These are phyloP conservation scores for Eubasilissa splendida DNA, from an alignment of 2,888 invertebrate species.

Conservation along the genomic window DNA sequence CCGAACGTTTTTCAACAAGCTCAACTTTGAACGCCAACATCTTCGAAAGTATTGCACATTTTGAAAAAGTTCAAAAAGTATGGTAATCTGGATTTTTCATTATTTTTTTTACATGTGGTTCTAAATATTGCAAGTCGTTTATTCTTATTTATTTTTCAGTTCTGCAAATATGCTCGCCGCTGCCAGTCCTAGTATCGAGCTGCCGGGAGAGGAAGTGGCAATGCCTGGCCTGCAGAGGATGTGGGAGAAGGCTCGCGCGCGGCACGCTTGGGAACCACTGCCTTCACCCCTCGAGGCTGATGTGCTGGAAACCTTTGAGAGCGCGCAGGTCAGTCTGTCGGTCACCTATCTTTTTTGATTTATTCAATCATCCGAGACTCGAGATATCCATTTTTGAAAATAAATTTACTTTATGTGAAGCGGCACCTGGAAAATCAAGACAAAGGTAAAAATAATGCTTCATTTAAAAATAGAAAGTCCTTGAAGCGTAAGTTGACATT, in stretches of 20 bases:
- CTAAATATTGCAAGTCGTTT: too few relatives aligned
- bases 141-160: slow-evolving; percentile 20
- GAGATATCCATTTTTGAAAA: too few relatives aligned
- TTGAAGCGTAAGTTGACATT: too few relatives aligned
- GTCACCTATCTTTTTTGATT: not conserved
- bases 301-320: slow-evolving; percentile 67
- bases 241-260: slow-evolving; percentile 71
- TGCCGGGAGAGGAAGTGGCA: slow-evolving; percentile 69
- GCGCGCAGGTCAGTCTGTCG: slow-evolving; percentile 65
- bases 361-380: too few relatives aligned
- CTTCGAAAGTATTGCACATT: too few relatives aligned
- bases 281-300: slow-evolving; percentile 64
- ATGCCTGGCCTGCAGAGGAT: slow-evolving; percentile 70
- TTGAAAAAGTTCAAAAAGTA: too few relatives aligned
- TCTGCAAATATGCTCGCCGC: slow-evolving; percentile 68
- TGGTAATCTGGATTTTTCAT: too few relatives aligned
- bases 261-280: slow-evolving; percentile 61
- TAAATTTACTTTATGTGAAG: too few relatives aligned
- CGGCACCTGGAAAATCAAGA: not conserved
- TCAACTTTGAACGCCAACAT: too few relatives aligned
- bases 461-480: not conserved
- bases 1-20: too few relatives aligned
- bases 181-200: slow-evolving; percentile 72
- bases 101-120: too few relatives aligned
- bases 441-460: not conserved